Base-by-base conservation (phyloP, 2,888 invertebrate genomes). In the Drosophila niveifrons region DNA sequence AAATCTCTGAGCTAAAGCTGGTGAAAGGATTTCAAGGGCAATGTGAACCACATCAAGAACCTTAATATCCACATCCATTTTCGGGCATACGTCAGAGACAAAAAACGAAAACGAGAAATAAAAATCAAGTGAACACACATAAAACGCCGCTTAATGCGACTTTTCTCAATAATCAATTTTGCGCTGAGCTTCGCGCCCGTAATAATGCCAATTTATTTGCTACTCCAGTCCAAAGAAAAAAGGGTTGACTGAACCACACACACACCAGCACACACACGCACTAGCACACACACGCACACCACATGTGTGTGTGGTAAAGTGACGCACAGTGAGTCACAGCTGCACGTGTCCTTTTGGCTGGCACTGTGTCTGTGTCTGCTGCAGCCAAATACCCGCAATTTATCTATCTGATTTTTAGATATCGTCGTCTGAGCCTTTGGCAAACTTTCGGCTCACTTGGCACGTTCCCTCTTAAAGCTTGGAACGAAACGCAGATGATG, bases 161-260 rank as follows among this genome's bases (percentile, higher is more conserved):
- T 65, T 84, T 80, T 83, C 88, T 84, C 88, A 90, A 90, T 90
- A 91, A 90, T 88, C 88, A 88, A 89, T 88, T 86, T 82, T 67
- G n/a, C 78, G 61, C 80, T 87, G 79, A 84, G 78, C 83, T 52
- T 31, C 48, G 73, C 78, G 67, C 74, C 56, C 78, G 57, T 80
- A 89, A 89, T 86, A 89, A 89, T 78, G 84, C 75, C 89, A 87
- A 87, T 87, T 87, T 87, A 90, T 87, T 76, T 84, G 46, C n/a
- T 56, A 46, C 36, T 47, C 34, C 31, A 9, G 10, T 3, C 34
- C 10, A 10, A 34, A 10, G 3, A 34, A 34, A 18, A 74, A 78
- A 78, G 75, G 77, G 70, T 74, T 75, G 67, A 18, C 55, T 39
- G 43, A 13, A 39, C 47, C 36, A 11, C n/a, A 28, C 13, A n/a